Conservation (phyloP, 2,888 invertebrate genomes). For the Agriopis marginaria region DNA sequence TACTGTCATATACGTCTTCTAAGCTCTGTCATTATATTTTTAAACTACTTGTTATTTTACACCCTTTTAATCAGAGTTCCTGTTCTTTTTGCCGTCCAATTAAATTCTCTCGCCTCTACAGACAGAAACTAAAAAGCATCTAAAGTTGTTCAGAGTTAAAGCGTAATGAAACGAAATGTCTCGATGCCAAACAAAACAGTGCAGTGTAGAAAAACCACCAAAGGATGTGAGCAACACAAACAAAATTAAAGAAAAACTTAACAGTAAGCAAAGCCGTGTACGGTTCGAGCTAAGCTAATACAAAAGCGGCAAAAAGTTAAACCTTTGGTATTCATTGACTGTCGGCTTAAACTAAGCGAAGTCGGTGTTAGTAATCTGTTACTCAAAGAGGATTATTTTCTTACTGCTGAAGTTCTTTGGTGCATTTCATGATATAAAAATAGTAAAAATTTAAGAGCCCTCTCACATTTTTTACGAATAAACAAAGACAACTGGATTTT, state of each 20-base stretch:
- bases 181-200: constrained; percentile 45
- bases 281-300: constrained; percentile 53
- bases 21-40: neutral
- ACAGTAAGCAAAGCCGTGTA: constrained; percentile 53
- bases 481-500: too few species aligned
- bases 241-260: constrained; percentile 64
- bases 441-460: too few species aligned
- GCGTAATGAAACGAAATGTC: constrained; percentile 49
- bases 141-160: constrained; percentile 49
- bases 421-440: neutral
- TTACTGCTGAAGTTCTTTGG: constrained; percentile 1
- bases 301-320: constrained; percentile 46
- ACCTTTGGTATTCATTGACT: constrained; percentile 40
- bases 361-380: constrained; percentile 23
- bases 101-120: constrained; percentile 47
- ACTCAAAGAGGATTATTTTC: constrained; percentile 20
- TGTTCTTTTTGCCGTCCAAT: constrained; percentile 25
- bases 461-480: too few species aligned
- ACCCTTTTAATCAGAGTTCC: neutral
- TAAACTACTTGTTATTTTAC: neutral
- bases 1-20: too few species aligned
- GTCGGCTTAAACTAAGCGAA: constrained; percentile 29
- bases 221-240: constrained; percentile 56
- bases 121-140: constrained; percentile 34
- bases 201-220: constrained; percentile 44